Conservation (phyloP, 2,797 vertebrate genomes). For the Lepus oiostolus region DNA sequence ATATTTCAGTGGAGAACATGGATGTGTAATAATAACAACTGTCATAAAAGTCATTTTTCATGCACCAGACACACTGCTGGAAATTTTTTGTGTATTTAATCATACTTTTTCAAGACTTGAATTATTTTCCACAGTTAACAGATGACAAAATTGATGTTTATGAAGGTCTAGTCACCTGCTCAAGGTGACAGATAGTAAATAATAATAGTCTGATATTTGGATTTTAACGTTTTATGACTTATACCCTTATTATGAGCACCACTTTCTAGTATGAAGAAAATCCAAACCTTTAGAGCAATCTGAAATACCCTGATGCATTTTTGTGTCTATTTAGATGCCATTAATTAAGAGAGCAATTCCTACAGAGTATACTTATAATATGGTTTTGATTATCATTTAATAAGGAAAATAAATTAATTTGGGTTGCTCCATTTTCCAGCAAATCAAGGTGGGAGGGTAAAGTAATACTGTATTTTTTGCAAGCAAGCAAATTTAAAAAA, state of each 20-base stretch:
- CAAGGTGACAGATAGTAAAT: not conserved
- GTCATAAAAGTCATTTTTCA: not conserved
- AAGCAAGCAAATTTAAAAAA: not conserved
- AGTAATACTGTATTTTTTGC: not conserved
- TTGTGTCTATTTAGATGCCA: not conserved
- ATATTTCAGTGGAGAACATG: not conserved
- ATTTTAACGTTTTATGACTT: not conserved
- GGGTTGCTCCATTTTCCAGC: conserved; percentile 24
- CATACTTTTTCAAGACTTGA: not conserved
- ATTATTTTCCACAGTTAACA: not conserved
- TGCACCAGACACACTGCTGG: not conserved
- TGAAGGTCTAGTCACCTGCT: not conserved
- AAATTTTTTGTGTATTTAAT: not conserved
- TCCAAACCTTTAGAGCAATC: not conserved
- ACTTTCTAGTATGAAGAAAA: not conserved
- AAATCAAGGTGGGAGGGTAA: not conserved
- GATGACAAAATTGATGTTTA: conserved; percentile 14
- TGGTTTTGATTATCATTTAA: not conserved
- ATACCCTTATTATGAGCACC: not conserved
- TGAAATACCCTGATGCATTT: conserved; percentile 27
- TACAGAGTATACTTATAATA: not conserved
- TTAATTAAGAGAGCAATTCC: conserved; percentile 41
- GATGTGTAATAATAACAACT: not conserved
- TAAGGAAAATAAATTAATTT: conserved; percentile 1
- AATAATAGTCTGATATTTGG: not conserved